Percentiles rank a stretch among this genome's conserved stretches.
Evolutionary conservation across 1,140 invertebrate species (phyloP).

Genomic region (Luehdorfia chinensis): DNA sequence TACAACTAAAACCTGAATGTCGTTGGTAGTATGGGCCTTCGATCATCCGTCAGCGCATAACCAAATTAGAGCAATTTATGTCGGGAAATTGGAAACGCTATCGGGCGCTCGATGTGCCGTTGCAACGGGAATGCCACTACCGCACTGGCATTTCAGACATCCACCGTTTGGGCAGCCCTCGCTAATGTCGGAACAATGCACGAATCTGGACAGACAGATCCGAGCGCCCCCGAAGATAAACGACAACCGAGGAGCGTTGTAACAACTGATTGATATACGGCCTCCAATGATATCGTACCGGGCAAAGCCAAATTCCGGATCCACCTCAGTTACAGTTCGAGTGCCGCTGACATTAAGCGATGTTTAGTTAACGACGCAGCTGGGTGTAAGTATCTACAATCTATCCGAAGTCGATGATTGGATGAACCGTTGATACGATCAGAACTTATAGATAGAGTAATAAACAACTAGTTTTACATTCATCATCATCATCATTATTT

Average conservation of each 20-base stretch:
- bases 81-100: slow-evolving; percentile 76
- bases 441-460: no score
- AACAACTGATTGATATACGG: slow-evolving; percentile 76
- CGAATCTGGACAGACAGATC: slow-evolving; percentile 71
- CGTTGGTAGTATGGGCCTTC: no score
- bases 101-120: slow-evolving; percentile 54
- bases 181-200: slow-evolving; percentile 74
- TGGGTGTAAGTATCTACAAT: slow-evolving; percentile 43
- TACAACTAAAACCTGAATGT: no score
- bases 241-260: slow-evolving; percentile 71
- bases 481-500: no score
- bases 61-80: slow-evolving; percentile 76
- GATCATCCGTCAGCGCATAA: slow-evolving; percentile 69
- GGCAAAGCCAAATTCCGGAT: slow-evolving; percentile 62
- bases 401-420: slow-evolving; percentile 44
- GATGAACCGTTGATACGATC: slow-evolving; percentile 25
- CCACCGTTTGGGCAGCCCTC: slow-evolving; percentile 62
- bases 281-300: slow-evolving; percentile 65
- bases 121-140: slow-evolving; percentile 51
- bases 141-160: slow-evolving; percentile 67
- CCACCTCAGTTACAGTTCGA: slow-evolving; percentile 69
- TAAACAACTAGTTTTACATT: no score
- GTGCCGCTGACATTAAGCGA: slow-evolving; percentile 67
- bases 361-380: slow-evolving; percentile 59
- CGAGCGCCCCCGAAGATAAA: slow-evolving; percentile 69